Conservation (phyloP, 2,113 vertebrate species). For the Varanus komodoensis region DNA sequence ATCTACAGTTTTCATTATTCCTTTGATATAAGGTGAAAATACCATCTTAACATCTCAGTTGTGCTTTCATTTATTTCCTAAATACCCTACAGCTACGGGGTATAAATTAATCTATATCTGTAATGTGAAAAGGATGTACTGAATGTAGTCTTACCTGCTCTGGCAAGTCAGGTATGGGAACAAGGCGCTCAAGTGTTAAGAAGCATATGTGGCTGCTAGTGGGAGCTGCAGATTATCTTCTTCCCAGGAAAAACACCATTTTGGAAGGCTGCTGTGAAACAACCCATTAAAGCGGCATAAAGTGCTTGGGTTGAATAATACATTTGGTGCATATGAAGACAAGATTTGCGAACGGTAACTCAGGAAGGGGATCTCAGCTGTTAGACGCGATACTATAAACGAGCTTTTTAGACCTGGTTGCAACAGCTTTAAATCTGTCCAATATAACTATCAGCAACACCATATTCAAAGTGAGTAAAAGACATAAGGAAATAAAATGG, state of each 20-base stretch:
- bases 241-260: not conserved
- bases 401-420: not conserved
- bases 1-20: not conserved
- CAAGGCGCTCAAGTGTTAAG: not conserved
- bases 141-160: not conserved
- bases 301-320: not conserved
- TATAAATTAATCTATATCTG: not conserved
- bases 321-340: not conserved
- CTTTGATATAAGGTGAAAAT: not conserved
- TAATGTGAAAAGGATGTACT: not conserved
- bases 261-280: not conserved
- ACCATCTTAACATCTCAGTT: not conserved
- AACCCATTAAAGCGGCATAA: not conserved
- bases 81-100: too few species aligned
- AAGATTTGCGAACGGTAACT: not conserved
- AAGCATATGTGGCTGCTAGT: not conserved
- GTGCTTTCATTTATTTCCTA: not conserved
- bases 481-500: not conserved
- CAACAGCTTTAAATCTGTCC: not conserved
- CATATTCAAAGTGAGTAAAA: not conserved
- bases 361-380: not conserved
- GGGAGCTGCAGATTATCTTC: not conserved
- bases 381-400: not conserved
- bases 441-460: not conserved
- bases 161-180: not conserved